phyloP scores from a whole-genome alignment of 2,113 vertebrate species.

The Xerus inauris region DNA sequence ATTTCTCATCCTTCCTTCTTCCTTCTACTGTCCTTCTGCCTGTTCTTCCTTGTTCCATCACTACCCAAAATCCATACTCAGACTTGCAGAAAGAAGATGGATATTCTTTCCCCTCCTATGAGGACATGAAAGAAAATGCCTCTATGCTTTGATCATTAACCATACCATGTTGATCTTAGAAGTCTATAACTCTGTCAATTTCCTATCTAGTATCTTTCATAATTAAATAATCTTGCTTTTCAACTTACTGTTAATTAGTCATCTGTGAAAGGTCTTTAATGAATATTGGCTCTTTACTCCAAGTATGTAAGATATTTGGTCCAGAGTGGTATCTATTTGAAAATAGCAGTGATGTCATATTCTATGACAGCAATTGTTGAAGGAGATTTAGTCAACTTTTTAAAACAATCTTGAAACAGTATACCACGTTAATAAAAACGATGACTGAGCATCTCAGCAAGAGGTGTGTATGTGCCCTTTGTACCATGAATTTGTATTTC shows the following conservation, averaged over 20 bases:
- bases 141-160: neutral
- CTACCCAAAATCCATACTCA: neutral
- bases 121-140: neutral
- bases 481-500: neutral
- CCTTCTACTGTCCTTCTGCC: neutral
- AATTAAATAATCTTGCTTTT: slow-evolving; percentile 29
- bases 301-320: neutral
- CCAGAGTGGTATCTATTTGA: neutral
- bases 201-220: neutral
- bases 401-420: neutral
- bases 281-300: neutral
- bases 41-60: neutral
- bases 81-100: neutral
- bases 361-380: neutral
- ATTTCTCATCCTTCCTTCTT: neutral
- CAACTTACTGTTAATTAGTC: neutral
- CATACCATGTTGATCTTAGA: neutral
- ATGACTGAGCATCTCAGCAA: neutral
- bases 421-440: neutral
- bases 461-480: neutral
- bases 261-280: neutral
- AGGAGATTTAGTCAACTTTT: neutral
- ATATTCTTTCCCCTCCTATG: neutral
- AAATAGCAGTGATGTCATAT: neutral
- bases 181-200: neutral